Evolutionary conservation across 2,888 invertebrate genomes (phyloP), one percentile per base, ranked within the genome.

Genomic region (Barypeithes pellucidus): DNA sequence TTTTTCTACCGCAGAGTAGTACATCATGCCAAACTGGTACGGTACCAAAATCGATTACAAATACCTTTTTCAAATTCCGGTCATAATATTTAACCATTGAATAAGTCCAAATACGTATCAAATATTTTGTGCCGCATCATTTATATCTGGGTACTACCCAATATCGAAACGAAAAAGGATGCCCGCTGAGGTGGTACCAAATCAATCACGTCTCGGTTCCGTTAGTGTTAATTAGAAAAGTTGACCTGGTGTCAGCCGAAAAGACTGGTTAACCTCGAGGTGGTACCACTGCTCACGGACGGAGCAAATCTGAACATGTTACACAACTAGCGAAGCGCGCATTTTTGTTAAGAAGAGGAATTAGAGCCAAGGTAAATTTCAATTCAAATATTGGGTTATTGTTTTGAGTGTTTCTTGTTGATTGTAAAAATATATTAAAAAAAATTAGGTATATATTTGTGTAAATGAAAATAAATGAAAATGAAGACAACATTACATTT

Each of bases 181-280:
- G 36, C 54, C 61, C 72, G 61, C 67, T 43, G 47, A 47, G 59
- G 59, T 72, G 72, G 82, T 82, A 80, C 84, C 83, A 81, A 84
- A 84, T 84, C 84, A 84, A 84, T 84, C 84, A 84, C 77, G 77
- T 73, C 77, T 72, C 80, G 50, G 68, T 68, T 57, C 83, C 82
- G 84, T 85, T 84, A 84, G 83, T 83, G 84, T 84, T 84, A 84
- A 85, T 84, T 84, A 83, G 83, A 84, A 84, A 82, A 82, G 80
- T 84, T 85, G 84, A 84, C 84, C 84, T 79, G 79, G 77, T 77
- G 76, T 75, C 75, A 75, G 71, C 70, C 70, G 70, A 70, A 74
- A 74, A 74, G 61, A 69, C 72, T 68, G 72, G 72, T 75, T 75
- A 68, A 72, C 75, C 75, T 72, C 68, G 67, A 67, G 67, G 66